Evolutionary conservation across 2,113 vertebrate genomes (phyloP).

Genomic region (Odocoileus hemionus): DNA sequence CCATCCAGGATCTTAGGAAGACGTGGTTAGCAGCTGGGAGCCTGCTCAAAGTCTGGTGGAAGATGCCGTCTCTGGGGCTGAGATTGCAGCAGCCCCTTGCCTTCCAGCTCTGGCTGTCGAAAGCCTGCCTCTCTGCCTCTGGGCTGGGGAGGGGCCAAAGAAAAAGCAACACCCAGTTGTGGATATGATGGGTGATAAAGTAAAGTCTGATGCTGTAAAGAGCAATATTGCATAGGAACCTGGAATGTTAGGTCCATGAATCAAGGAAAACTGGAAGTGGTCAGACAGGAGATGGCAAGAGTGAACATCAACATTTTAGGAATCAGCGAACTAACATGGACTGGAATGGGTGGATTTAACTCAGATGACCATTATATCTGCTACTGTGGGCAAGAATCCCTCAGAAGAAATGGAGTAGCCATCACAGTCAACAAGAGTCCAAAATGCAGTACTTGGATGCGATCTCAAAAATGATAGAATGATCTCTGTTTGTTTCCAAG

Average conservation of each 20-base stretch:
- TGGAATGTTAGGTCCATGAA: neutral
- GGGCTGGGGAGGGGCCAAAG: neutral
- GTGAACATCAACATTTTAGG: neutral
- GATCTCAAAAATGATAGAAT: neutral
- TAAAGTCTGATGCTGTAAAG: neutral
- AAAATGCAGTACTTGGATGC: neutral
- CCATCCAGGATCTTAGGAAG: neutral
- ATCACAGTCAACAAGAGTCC: neutral
- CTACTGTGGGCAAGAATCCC: neutral
- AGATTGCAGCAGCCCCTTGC: neutral
- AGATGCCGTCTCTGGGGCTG: accelerated
- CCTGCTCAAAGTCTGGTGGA: neutral
- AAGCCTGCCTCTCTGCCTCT: neutral
- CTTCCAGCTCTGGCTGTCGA: neutral
- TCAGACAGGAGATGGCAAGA: neutral
- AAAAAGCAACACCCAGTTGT: neutral
- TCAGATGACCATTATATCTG: neutral
- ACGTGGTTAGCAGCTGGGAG: neutral
- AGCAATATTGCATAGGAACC: neutral
- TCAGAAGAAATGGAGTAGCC: neutral
- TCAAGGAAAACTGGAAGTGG: neutral
- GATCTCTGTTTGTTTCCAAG: neutral
- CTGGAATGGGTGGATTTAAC: neutral
- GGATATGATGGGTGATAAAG: neutral
- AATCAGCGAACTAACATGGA: neutral